Evolutionary conservation across 2,113 vertebrate genomes (phyloP).

Genomic region (Festucalex cinctus): DNA sequence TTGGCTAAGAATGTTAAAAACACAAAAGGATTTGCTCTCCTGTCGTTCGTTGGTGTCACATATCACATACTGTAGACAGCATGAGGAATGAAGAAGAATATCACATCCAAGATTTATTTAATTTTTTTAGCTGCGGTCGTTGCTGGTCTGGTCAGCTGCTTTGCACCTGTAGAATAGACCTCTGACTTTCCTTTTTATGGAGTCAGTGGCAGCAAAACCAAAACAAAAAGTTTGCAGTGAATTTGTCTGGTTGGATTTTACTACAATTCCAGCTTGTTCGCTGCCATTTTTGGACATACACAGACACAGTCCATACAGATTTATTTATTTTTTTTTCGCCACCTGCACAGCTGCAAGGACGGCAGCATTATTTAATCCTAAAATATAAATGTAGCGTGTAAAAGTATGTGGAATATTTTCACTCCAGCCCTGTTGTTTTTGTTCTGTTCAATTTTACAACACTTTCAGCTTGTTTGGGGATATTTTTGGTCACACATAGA

Average conservation of each 20-base stretch:
- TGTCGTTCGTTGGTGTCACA: neutral
- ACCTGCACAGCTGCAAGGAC: no score
- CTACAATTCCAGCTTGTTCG: no score
- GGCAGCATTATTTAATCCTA: no score
- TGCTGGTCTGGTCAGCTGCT: slow-evolving; percentile 45
- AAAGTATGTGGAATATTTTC: no score
- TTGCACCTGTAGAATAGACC: slow-evolving; percentile 42
- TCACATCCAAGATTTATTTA: neutral
- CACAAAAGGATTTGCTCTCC: neutral
- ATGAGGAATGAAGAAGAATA: neutral
- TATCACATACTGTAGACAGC: neutral
- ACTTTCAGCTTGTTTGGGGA: neutral
- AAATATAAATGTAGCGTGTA: no score
- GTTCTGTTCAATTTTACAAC: no score
- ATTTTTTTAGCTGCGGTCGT: slow-evolving; percentile 20
- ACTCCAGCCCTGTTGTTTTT: no score
- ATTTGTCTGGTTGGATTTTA: neutral
- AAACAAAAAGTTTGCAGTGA: slow-evolving; percentile 43
- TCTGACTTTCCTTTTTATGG: slow-evolving; percentile 28
- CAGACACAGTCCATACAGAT: no score
- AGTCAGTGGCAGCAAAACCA: slow-evolving; percentile 17
- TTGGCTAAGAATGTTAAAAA: neutral
- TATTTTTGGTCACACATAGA: neutral
- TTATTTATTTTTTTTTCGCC: no score
- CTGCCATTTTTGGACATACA: no score